These are phyloP conservation scores for Danio rerio DNA, from an alignment of 2,113 vertebrate genomes.

Conservation along the genomic window DNA sequence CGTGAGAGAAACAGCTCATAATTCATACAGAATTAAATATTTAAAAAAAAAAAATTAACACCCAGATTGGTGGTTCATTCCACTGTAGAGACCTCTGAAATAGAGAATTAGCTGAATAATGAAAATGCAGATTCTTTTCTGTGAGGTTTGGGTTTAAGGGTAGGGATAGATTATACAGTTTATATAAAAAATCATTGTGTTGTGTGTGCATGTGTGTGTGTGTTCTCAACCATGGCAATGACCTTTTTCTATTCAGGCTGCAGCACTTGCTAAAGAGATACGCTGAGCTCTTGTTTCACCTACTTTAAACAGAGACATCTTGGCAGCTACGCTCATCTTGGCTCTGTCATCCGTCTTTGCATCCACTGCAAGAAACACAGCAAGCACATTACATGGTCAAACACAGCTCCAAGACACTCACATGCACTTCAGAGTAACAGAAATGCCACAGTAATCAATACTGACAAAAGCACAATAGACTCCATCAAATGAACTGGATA, in stretches of 20 bases:
- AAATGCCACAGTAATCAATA: neutral
- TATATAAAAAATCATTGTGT: too few relatives aligned
- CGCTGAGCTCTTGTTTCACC: slow-evolving; percentile 48
- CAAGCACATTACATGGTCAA: neutral
- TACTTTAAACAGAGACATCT: slow-evolving; percentile 84
- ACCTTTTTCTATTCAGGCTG: slow-evolving; percentile 47
- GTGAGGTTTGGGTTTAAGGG: too few relatives aligned
- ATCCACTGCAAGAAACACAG: slow-evolving; percentile 64
- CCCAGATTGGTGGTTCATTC: too few relatives aligned
- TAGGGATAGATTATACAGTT: too few relatives aligned
- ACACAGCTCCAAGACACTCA: neutral
- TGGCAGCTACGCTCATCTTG: slow-evolving; percentile 82
- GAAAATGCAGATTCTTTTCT: too few relatives aligned
- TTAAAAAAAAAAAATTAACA: too few relatives aligned
- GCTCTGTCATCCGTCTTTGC: slow-evolving; percentile 79
- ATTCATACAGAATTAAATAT: too few relatives aligned
- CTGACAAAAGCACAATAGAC: neutral
- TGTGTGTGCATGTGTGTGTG: neutral
- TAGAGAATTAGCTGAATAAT: too few relatives aligned
- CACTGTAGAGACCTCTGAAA: too few relatives aligned
- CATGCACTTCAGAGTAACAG: neutral
- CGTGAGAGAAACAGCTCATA: too few relatives aligned
- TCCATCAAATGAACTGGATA: neutral
- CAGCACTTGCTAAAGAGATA: slow-evolving; percentile 25
- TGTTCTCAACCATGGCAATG: slow-evolving; percentile 37